Base-by-base conservation (phyloP, 2,797 vertebrate genomes). In the Paratrypauchen microcephalus region DNA sequence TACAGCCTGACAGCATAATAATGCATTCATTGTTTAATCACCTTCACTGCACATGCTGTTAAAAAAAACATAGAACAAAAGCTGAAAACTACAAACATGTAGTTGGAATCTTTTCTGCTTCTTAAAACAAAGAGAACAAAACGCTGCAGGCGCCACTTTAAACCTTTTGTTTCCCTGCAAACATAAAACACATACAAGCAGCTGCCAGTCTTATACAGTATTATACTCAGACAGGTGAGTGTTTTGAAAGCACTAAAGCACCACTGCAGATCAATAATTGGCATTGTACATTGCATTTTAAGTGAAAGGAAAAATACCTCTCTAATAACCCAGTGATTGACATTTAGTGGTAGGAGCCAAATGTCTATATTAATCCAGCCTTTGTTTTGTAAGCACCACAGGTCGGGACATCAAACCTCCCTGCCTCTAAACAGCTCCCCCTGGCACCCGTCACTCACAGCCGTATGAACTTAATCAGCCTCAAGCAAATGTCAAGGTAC, bases 361-460 rank as follows among this genome's bases (percentile, higher is more conserved):
- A 66, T 15, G 48, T 32, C 28, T 23, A 7, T 41, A 55, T 39
- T 66, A 39, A 39, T 36, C 12, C 32, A 55, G 21, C 7, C 4
- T 66, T 54, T 66, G 65, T 55, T 26, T 66, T 66, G 48, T 55
- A 36, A 61, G 2, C 61, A 69, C 68, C 54, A 58, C 50, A 64
- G 19, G 30, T 26, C 4, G 24, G 18, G 66, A 47, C 2, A n/a
- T 69, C 62, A 66, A 65, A 65, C 26, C 12, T 19, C 4, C 6
- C 47, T 54, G 28, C 9, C 48, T 75, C 36, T 62, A 32, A 65
- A 65, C 60, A 48, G 62, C 63, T 8, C 69, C 65, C 72, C 48
- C 66, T 67, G 61, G 72, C 74, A 30, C 56, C 71, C 26, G 77
- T 77, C 77, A 68, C 23, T 77, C 67, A 68, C n/a, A 26, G 18